Percentiles rank a stretch among this genome's conserved stretches.
Evolutionary conservation across 1,140 invertebrate species (phyloP).

Genomic region (Drosophila saltans): DNA sequence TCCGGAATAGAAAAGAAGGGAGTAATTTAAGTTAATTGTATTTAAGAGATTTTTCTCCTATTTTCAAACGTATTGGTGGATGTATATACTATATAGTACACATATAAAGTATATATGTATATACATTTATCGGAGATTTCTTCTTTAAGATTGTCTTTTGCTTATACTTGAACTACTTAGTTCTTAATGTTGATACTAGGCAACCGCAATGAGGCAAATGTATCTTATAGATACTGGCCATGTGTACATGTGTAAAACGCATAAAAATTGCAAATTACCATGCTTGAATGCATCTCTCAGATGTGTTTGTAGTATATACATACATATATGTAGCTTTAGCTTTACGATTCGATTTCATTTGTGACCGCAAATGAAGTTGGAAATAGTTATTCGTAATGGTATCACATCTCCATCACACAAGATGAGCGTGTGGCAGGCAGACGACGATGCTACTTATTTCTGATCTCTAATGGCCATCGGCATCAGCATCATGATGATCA

Average conservation of each 20-base stretch:
- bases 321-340: constrained; percentile 38
- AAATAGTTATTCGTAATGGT: constrained; percentile 14
- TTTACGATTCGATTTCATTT: constrained; percentile 75
- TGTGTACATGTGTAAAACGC: constrained; percentile 63
- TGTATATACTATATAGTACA: too few species aligned
- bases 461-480: constrained; percentile 63
- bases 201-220: constrained; percentile 44
- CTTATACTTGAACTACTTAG: constrained; percentile 5
- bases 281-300: constrained; percentile 61
- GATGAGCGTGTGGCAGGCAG: constrained; percentile 75
- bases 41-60: neutral
- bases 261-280: constrained; percentile 73
- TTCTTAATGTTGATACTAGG: constrained; percentile 1
- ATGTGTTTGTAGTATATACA: constrained; percentile 17
- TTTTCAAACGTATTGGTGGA: too few species aligned
- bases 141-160: neutral
- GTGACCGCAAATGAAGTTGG: constrained; percentile 25
- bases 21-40: neutral
- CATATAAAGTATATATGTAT: too few species aligned
- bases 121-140: neutral
- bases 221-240: constrained; percentile 45
- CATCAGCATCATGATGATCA: constrained; percentile 20
- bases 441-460: constrained; percentile 47
- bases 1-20: constrained; percentile 32
- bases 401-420: constrained; percentile 23